A percentile compares a stretch with the other conserved stretches of the same genome.
Conservation (phyloP, 2,888 invertebrate species). For the Dicyrtomina minuta region DNA sequence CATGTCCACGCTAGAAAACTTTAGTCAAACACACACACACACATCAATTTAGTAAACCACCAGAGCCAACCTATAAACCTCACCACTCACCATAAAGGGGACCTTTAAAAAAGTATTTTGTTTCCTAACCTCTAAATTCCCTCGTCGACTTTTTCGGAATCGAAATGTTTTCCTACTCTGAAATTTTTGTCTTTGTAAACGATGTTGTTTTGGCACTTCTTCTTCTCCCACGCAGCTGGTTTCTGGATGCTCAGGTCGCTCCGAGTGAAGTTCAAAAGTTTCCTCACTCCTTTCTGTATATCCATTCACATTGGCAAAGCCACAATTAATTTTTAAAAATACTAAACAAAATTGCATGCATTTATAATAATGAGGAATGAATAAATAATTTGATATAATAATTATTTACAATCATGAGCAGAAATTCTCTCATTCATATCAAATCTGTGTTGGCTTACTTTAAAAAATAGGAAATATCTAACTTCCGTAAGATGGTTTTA, state of each 20-base stretch:
- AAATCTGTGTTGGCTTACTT: too few species aligned
- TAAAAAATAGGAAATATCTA: too few species aligned
- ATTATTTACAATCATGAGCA: background rate
- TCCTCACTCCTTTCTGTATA: constrained; percentile 44
- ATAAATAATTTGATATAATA: too few species aligned
- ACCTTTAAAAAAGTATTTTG: background rate
- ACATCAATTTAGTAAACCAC: background rate
- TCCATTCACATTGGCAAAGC: background rate
- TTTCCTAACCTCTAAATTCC: constrained; percentile 65
- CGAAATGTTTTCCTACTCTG: constrained; percentile 93
- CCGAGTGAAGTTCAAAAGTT: constrained; percentile 42
- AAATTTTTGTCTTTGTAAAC: constrained; percentile 87
- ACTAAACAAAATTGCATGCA: too few species aligned
- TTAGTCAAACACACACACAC: constrained; percentile 20
- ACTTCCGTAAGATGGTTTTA: too few species aligned
- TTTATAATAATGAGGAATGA: too few species aligned
- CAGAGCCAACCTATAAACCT: background rate
- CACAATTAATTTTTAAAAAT: too few species aligned
- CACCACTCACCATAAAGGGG: background rate
- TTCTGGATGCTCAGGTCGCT: constrained; percentile 34
- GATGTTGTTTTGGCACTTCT: constrained; percentile 57
- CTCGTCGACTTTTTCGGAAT: constrained; percentile 74
- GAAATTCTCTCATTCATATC: too few species aligned
- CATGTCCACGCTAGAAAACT: constrained; percentile 61
- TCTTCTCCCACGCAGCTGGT: constrained; percentile 22